phyloP scores from a whole-genome alignment of 1,140 invertebrate genomes.

The Triops cancriformis region DNA sequence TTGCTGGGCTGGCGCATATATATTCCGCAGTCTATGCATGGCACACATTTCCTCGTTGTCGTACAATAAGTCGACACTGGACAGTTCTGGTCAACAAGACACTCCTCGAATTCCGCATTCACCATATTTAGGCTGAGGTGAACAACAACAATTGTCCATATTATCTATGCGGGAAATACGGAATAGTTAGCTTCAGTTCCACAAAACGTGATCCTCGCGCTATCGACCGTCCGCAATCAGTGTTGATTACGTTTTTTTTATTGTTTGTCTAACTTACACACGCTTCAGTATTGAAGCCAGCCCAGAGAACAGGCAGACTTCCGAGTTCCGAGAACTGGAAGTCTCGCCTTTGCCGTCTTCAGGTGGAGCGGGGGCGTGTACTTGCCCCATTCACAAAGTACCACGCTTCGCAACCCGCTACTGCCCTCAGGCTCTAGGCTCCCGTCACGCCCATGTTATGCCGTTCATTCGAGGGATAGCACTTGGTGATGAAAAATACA shows the following conservation, averaged over 20 bases:
- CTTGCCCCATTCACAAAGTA: neutral
- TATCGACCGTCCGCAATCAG: too few species aligned
- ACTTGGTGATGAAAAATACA: neutral
- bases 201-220: too few species aligned
- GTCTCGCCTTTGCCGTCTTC: neutral
- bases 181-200: too few species aligned
- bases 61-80: neutral
- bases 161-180: too few species aligned
- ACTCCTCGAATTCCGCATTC: neutral
- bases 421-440: conserved; percentile 7
- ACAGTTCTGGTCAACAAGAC: neutral
- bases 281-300: neutral
- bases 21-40: neutral
- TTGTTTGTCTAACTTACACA: too few species aligned
- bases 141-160: too few species aligned
- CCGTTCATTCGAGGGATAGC: neutral
- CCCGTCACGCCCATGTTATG: neutral
- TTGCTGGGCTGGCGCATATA: neutral
- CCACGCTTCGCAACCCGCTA: neutral
- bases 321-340: neutral
- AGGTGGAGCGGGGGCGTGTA: conserved; percentile 1
- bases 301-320: neutral
- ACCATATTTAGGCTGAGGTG: too few species aligned
- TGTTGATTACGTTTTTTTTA: too few species aligned
- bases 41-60: neutral